Evolutionary conservation across 2,888 invertebrate genomes (phyloP).

Genomic region (Tipula vernalis): DNA sequence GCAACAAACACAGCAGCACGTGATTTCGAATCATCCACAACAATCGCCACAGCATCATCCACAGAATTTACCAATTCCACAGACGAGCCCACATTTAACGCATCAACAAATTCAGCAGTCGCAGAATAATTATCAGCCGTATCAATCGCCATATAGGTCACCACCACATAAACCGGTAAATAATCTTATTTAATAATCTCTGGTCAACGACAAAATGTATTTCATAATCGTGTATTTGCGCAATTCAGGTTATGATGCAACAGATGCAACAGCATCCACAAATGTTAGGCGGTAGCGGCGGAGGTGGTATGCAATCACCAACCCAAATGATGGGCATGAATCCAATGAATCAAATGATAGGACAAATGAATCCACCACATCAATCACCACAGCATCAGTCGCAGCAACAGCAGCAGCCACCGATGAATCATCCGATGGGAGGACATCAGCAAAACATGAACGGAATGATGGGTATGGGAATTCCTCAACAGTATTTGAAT

Average conservation of each 20-base stretch:
- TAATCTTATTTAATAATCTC: neutral
- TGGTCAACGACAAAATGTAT: neutral
- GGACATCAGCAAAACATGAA: constrained; percentile 25
- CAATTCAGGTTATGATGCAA: constrained; percentile 16
- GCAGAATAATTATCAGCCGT: constrained; percentile 35
- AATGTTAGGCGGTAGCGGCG: neutral
- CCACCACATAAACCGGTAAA: constrained; percentile 30
- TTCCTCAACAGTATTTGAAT: constrained; percentile 38
- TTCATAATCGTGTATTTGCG: neutral
- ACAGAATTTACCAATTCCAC: constrained; percentile 17
- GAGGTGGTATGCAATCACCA: constrained; percentile 15
- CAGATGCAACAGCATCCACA: constrained; percentile 23
- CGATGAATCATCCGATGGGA: constrained; percentile 25
- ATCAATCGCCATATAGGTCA: constrained; percentile 38
- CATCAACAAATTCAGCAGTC: constrained; percentile 36
- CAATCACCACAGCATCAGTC: constrained; percentile 31
- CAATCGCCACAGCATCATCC: constrained; percentile 22
- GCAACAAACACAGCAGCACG: constrained; percentile 34
- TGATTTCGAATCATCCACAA: constrained; percentile 35
- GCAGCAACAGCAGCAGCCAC: constrained; percentile 20
- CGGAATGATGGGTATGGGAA: constrained; percentile 28
- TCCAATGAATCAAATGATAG: constrained; percentile 13
- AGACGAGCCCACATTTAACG: constrained; percentile 11
- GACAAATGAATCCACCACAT: constrained; percentile 18
- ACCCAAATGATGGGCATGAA: constrained; percentile 14